Conservation (phyloP, 2,797 vertebrate species). For the Sparidentex hasta region DNA sequence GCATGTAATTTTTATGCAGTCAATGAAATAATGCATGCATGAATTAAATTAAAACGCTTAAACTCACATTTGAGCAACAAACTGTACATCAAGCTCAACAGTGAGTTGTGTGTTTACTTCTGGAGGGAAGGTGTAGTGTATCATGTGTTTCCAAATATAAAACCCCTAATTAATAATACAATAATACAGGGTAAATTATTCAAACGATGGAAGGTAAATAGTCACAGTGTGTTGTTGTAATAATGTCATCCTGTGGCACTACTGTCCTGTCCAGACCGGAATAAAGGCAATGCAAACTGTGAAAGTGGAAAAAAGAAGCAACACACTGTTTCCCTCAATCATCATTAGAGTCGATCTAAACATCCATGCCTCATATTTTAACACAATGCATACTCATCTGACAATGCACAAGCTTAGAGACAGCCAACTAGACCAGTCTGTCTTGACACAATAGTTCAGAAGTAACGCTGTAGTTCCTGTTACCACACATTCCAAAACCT, state of each 20-base stretch:
- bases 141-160: slow-evolving; percentile 25
- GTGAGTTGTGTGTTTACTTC: not conserved
- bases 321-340: not conserved
- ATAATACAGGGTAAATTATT: slow-evolving; percentile 31
- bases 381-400: not conserved
- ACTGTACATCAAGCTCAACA: not conserved
- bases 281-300: not conserved
- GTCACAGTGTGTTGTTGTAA: not conserved
- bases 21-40: not conserved
- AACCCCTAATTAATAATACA: slow-evolving; percentile 50
- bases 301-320: not conserved
- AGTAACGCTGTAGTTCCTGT: not conserved
- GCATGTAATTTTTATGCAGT: no score
- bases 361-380: not conserved
- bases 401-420: not conserved
- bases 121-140: not conserved
- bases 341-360: not conserved
- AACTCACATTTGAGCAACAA: no score
- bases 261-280: not conserved
- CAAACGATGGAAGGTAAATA: slow-evolving; percentile 1
- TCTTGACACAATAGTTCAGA: not conserved
- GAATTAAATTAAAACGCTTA: not conserved
- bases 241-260: not conserved
- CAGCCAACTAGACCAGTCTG: slow-evolving; percentile 5
- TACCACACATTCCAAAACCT: not conserved